Percentiles rank a stretch among this genome's conserved stretches.
phyloP scores from a whole-genome alignment of 64 coral and sea anemone species.

The Exaiptasia diaphana region DNA sequence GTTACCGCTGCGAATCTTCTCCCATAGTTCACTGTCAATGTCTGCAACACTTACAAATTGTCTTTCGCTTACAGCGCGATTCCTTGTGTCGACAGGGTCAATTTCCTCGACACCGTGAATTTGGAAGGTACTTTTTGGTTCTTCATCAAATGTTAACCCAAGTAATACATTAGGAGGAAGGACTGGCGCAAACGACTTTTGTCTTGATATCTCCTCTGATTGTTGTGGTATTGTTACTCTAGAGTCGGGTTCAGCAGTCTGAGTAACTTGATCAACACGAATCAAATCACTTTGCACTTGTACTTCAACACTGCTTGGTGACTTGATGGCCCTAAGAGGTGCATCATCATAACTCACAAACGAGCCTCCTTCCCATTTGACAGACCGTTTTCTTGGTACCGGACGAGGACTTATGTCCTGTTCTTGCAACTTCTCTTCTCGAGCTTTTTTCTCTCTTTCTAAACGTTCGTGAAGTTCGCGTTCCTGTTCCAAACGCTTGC shows the following conservation, averaged over 20 bases:
- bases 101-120: not conserved
- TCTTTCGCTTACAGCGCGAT: not conserved
- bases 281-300: not conserved
- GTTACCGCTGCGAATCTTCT: slow-evolving; percentile 25
- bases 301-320: not conserved
- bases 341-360: not conserved
- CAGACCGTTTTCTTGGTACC: not conserved
- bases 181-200: slow-evolving; percentile 16
- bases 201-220: not conserved
- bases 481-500: not conserved
- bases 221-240: not conserved
- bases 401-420: not conserved
- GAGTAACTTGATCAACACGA: not conserved
- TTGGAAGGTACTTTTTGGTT: too few relatives aligned
- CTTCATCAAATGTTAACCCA: slow-evolving; percentile 54
- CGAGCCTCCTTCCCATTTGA: not conserved
- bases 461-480: not conserved
- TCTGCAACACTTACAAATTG: slow-evolving; percentile 86
- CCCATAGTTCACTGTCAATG: slow-evolving; percentile 72
- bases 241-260: not conserved
- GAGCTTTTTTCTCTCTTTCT: not conserved
- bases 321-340: not conserved
- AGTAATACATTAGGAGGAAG: slow-evolving; percentile 81
- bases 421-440: not conserved
- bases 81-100: not conserved